Conservation (phyloP, 1,140 invertebrate genomes). For the Calliopsis andreniformis region DNA sequence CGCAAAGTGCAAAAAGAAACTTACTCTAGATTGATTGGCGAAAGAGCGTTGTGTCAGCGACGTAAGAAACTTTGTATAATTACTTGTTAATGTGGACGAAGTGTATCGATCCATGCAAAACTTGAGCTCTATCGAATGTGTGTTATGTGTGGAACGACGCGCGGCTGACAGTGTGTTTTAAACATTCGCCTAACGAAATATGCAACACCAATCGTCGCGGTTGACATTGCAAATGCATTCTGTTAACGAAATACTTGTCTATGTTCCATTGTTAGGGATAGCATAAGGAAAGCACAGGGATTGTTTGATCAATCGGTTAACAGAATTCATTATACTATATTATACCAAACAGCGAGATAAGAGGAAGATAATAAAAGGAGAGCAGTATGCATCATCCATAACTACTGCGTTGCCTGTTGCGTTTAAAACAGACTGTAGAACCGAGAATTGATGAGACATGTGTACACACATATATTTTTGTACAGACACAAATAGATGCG, state of each 20-base stretch:
- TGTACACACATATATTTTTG: slow-evolving; percentile 74
- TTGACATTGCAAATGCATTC: slow-evolving; percentile 28
- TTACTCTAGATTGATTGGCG: slow-evolving; percentile 35
- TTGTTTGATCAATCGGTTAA: slow-evolving; percentile 17
- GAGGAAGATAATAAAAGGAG: background rate
- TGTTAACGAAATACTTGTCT: slow-evolving; percentile 15
- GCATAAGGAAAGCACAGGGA: slow-evolving; percentile 3
- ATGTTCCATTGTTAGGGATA: slow-evolving; percentile 35
- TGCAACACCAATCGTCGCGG: slow-evolving; percentile 23
- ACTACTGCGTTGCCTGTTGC: slow-evolving; percentile 63
- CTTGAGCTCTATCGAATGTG: slow-evolving; percentile 29
- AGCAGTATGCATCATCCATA: slow-evolving; percentile 5
- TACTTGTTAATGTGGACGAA: slow-evolving; percentile 39
- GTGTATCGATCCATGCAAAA: slow-evolving; percentile 19
- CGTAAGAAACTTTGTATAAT: slow-evolving; percentile 52
- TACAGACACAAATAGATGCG: slow-evolving; percentile 61
- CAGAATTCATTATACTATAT: slow-evolving; percentile 27
- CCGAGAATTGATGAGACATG: slow-evolving; percentile 65
- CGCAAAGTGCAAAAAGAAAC: slow-evolving; percentile 38
- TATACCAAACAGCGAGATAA: background rate
- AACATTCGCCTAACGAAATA: slow-evolving; percentile 62
- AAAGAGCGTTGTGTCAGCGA: background rate
- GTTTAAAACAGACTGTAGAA: slow-evolving; percentile 77
- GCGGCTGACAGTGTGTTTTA: slow-evolving; percentile 70
- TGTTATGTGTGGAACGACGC: slow-evolving; percentile 33